These are phyloP conservation scores for Morinoia aosen DNA, from an alignment of 2,888 invertebrate genomes.

Conservation along the genomic window DNA sequence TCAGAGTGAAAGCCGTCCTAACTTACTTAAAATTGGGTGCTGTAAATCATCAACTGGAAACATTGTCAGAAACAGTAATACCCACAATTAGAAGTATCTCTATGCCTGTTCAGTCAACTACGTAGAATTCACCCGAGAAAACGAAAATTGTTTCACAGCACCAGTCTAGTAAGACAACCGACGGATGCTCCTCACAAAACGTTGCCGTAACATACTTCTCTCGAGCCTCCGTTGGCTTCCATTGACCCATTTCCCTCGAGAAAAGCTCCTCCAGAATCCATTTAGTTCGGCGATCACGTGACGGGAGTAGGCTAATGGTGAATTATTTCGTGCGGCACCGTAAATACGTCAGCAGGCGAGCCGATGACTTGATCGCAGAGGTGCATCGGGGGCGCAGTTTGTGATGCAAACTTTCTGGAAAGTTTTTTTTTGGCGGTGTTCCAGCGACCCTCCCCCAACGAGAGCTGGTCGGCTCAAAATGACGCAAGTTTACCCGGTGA, in stretches of 20 bases:
- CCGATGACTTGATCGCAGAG: not conserved
- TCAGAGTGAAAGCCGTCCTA: too few relatives aligned
- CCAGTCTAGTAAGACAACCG: not conserved
- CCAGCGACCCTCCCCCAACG: not conserved
- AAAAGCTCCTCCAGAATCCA: not conserved
- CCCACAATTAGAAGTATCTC: too few relatives aligned
- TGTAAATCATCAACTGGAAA: too few relatives aligned
- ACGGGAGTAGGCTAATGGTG: not conserved
- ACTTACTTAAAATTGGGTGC: too few relatives aligned
- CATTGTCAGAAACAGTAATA: too few relatives aligned
- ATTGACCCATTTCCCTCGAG: not conserved
- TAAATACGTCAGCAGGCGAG: not conserved
- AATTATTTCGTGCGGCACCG: not conserved
- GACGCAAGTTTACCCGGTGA: not conserved
- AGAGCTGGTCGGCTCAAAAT: not conserved
- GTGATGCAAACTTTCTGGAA: not conserved
- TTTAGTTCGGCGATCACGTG: not conserved
- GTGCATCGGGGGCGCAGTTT: not conserved
- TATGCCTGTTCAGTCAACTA: not conserved
- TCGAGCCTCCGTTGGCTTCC: not conserved
- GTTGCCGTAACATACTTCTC: not conserved
- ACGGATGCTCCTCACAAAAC: not conserved
- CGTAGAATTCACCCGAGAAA: not conserved
- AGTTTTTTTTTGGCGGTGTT: conserved; percentile 5
- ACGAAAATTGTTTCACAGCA: not conserved